Evolutionary conservation across 2,113 vertebrate genomes (phyloP), one percentile per base, ranked within the genome.

Genomic region (Sphyrna mokarran): DNA sequence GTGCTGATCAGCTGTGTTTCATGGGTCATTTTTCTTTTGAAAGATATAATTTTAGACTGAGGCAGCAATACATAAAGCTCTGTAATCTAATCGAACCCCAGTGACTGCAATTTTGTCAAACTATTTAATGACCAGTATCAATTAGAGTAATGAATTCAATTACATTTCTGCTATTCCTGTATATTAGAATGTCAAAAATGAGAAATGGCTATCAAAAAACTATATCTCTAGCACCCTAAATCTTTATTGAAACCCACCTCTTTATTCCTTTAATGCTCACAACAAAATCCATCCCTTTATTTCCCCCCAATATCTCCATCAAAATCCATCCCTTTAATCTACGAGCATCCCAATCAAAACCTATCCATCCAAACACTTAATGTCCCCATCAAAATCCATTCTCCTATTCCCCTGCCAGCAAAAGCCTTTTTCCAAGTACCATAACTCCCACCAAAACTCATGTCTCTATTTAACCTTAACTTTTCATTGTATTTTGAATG

Each of bases 1-100:
- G 80, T 83, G 80, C 78, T 83, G 78, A 83, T 83, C 78, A 83
- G n/a, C 40, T 83, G 80, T 37, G n/a, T 83, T 83, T 83, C 80
- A 43, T 40, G 80, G 80, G 37, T 40, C 37, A 83, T 83, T 83
- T 83, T 83, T 83, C 80, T 83, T 83, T 20, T 40, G 37, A 40
- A 83, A 40, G 80, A 43, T 20, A 20, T 83, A 40, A 83, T 83
- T 83, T 83, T 83, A 40, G 80, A 20, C 80, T 83, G 80, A 83
- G 80, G 80, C 80, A 83, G 80, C 80, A 83, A 83, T 43, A 83
- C 16, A 9, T 83, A 37, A 83, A 20, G 37, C 80, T 83, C 37
- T 40, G 78, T 83, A 83, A 83, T 83, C 80, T 43, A 20, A 83
- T 43, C 80, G 80, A 83, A 43, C 37, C 80, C 76, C 37, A 0